Evolutionary conservation across 37 sponge, comb jelly and placozoan species (phyloP).

Genomic region (Amphimedon queenslandica): DNA sequence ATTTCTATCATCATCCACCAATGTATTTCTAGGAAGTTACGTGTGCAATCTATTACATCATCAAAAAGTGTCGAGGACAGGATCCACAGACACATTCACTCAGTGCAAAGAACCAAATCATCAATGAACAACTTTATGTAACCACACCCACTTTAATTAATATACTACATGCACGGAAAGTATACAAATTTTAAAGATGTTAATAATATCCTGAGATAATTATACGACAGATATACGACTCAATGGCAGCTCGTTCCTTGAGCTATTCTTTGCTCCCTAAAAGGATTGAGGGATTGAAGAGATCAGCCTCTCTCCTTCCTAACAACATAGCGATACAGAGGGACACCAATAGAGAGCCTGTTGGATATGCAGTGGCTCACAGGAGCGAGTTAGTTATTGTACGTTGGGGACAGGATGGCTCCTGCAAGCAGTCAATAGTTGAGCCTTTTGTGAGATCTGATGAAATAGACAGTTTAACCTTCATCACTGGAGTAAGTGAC

Average conservation of each 20-base stretch:
- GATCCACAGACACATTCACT: slow-evolving; percentile 67
- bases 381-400: neutral
- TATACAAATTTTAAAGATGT: neutral
- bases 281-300: neutral
- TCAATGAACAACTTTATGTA: slow-evolving; percentile 13
- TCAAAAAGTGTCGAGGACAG: slow-evolving; percentile 56
- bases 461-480: neutral
- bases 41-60: slow-evolving; percentile 55
- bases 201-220: neutral
- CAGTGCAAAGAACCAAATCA: slow-evolving; percentile 78
- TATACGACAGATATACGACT: no score
- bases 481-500: slow-evolving; percentile 4
- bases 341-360: neutral
- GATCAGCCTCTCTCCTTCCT: slow-evolving; percentile 15
- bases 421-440: neutral
- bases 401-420: neutral
- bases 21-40: slow-evolving; percentile 52
- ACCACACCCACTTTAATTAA: neutral
- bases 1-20: no score
- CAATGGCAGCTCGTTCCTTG: no score
- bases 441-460: neutral
- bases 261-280: slow-evolving; percentile 7
- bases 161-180: neutral
- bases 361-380: slow-evolving; percentile 32
- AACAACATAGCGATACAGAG: slow-evolving; percentile 15